Percentiles rank a stretch among this genome's conserved stretches.
phyloP scores from a whole-genome alignment of 2,888 invertebrate species.

The Geotrupes spiniger region DNA sequence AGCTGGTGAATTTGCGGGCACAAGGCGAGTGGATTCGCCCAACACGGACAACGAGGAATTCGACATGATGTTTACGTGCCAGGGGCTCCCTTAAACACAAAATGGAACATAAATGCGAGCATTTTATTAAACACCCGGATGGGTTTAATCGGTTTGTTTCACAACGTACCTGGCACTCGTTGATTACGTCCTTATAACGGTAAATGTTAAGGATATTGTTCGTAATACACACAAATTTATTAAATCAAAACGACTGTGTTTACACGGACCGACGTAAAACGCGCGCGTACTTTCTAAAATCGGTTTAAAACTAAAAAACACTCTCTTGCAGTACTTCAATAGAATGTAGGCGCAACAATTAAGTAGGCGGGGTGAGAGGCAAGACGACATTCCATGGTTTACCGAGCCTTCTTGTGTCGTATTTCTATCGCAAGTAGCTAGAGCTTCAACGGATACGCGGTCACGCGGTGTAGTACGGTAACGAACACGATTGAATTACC shows the following conservation, averaged over 20 bases:
- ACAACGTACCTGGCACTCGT: slow-evolving; percentile 25
- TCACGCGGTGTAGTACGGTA: background rate
- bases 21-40: slow-evolving; percentile 84
- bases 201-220: slow-evolving; percentile 2
- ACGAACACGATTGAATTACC: background rate
- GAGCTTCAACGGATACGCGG: background rate
- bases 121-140: too few species aligned
- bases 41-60: slow-evolving; percentile 70
- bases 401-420: slow-evolving; percentile 24
- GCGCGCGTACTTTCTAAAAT: slow-evolving; percentile 22
- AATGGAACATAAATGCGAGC: background rate
- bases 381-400: slow-evolving; percentile 37
- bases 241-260: background rate
- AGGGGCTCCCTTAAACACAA: slow-evolving; percentile 75
- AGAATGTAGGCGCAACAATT: slow-evolving; percentile 27
- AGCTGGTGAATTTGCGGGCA: slow-evolving; percentile 85
- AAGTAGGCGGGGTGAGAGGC: slow-evolving; percentile 38
- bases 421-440: slow-evolving; percentile 2
- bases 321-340: slow-evolving; percentile 10
- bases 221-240: slow-evolving; percentile 8
- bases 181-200: slow-evolving; percentile 10
- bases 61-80: slow-evolving; percentile 89
- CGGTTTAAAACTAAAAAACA: slow-evolving; percentile 11
- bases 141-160: background rate
- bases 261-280: background rate